These are phyloP conservation scores for Alouatta palliata DNA, from an alignment of 2,113 vertebrate species.

Conservation along the genomic window DNA sequence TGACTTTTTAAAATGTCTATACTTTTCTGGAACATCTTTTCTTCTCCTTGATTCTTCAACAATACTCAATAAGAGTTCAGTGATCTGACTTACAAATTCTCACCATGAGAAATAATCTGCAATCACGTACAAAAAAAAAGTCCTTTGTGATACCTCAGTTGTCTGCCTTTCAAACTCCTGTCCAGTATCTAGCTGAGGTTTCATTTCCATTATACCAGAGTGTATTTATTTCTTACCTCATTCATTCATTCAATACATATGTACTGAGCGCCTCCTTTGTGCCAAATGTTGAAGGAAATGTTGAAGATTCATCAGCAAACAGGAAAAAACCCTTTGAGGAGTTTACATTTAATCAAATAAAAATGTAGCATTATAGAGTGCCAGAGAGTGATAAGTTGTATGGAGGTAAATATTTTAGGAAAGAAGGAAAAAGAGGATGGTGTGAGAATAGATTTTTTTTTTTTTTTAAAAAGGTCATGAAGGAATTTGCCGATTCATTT, in stretches of 20 bases:
- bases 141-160: not conserved
- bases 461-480: not conserved
- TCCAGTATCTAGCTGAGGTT: not conserved
- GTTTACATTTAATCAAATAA: conserved; percentile 34
- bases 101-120: not conserved
- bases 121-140: not conserved
- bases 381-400: not conserved
- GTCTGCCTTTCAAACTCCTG: not conserved
- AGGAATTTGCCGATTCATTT: not conserved
- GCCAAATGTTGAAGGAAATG: not conserved
- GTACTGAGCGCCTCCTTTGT: not conserved
- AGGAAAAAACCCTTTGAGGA: not conserved
- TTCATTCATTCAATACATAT: not conserved
- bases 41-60: not conserved
- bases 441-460: too few relatives aligned
- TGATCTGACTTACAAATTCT: not conserved
- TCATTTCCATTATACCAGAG: not conserved
- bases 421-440: not conserved
- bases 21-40: not conserved
- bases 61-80: not conserved
- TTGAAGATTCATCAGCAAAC: not conserved
- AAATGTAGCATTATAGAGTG: conserved; percentile 3
- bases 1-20: not conserved
- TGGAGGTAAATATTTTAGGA: not conserved
- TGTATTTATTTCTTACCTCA: not conserved